Conservation (phyloP, 2,797 vertebrate species). For the Gymnodraco acuticeps region DNA sequence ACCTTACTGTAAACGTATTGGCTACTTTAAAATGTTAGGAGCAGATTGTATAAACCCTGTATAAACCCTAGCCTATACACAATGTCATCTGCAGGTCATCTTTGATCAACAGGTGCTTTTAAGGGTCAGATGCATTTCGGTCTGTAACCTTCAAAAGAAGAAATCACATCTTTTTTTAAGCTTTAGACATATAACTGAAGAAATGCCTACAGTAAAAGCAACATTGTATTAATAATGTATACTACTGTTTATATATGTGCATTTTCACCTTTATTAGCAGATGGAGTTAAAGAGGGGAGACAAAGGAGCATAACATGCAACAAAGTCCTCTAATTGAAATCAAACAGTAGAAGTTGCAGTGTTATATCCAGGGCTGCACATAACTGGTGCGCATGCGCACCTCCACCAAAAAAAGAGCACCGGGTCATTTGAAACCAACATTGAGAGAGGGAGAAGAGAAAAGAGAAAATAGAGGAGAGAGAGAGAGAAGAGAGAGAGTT, state of each 20-base stretch:
- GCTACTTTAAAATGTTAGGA: not conserved
- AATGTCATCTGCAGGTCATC: constrained; percentile 5
- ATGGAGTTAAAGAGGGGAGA: not conserved
- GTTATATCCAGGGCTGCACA: no score
- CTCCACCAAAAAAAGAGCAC: no score
- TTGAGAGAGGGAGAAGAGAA: no score
- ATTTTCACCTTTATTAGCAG: no score
- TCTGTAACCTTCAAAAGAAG: not conserved
- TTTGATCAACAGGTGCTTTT: constrained; percentile 21
- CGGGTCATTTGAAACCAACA: no score
- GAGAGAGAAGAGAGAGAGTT: no score
- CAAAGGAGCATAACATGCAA: not conserved
- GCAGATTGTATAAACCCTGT: not conserved
- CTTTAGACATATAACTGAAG: not conserved
- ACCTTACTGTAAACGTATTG: not conserved
- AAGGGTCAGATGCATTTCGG: not conserved
- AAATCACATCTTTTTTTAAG: fast-evolving
- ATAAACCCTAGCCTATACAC: not conserved
- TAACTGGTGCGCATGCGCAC: no score
- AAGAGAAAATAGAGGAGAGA: no score
- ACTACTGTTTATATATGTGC: no score
- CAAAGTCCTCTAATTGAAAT: not conserved
- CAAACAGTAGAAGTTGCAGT: not conserved
- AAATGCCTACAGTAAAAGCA: not conserved
- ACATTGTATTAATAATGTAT: no score